Percentiles rank a stretch among this genome's conserved stretches.
These are phyloP conservation scores for Drosophila ohnishii DNA, from an alignment of 1,140 invertebrate genomes.

Conservation along the genomic window DNA sequence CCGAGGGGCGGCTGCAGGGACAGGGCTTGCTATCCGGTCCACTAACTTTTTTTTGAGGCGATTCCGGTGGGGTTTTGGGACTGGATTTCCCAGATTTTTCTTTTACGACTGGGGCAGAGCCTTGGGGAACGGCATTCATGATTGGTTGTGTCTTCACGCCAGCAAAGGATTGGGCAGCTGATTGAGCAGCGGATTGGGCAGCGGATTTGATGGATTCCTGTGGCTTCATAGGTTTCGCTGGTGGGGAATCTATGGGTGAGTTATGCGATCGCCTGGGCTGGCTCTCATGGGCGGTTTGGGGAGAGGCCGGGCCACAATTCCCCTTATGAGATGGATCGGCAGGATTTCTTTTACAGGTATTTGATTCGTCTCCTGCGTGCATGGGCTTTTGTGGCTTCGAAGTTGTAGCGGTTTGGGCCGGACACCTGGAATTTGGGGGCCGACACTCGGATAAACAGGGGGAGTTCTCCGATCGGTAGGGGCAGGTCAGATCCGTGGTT, in stretches of 20 bases:
- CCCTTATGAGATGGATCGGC: not conserved
- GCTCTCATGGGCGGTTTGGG: not conserved
- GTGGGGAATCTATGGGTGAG: no score
- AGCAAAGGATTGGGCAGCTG: not conserved
- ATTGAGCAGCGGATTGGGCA: no score
- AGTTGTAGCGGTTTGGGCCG: not conserved
- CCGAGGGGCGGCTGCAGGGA: not conserved
- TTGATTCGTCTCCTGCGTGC: not conserved
- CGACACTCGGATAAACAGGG: not conserved
- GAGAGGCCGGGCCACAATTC: not conserved
- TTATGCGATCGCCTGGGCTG: no score
- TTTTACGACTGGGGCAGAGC: not conserved
- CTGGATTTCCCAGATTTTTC: not conserved
- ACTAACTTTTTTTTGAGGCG: not conserved
- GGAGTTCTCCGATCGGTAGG: not conserved
- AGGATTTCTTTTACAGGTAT: no score
- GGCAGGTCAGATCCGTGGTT: slow-evolving; percentile 14
- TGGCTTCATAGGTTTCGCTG: no score
- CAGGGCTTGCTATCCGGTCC: not conserved
- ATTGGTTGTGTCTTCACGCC: not conserved
- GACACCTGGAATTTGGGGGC: no score
- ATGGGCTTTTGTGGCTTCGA: not conserved
- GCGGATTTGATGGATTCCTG: no score
- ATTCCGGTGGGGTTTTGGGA: not conserved
- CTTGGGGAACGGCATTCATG: not conserved